Evolutionary conservation across 2,113 vertebrate genomes (phyloP), one percentile per base, ranked within the genome.

Genomic region (Hystrix cristata): DNA sequence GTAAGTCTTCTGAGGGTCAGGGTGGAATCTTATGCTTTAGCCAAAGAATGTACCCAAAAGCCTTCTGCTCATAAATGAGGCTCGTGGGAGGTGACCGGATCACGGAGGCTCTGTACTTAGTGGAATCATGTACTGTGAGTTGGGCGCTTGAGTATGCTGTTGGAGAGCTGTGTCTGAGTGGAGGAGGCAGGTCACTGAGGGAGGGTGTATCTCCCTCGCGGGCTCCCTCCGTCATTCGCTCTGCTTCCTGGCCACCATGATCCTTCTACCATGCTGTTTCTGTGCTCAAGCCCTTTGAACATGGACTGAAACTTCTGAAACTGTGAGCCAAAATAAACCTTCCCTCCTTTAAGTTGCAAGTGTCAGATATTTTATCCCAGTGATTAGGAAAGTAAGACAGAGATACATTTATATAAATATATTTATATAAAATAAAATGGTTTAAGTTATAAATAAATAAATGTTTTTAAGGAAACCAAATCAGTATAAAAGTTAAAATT

Each of bases 381-480:
- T 18, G 29, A 79, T 53, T 8, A 31, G 43, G 31, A 53, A 53
- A 53, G 48, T 55, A 34, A 79, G 76, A 79, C 76, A 79, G 11
- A 53, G 19, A 78, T 9, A 86, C 18, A 72, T 67, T 92, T 38
- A 87, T 27, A 93, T 79, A 95, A 85, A 87, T 67, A 81, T 23
- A 19, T 90, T 69, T 82, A 80, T n/a, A 62, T 2, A 84, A 94
- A 87, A 95, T 29, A 82, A 74, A 51, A 69, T 69, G 51, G 67
- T 85, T 29, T 69, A 14, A 95, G 53, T 67, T 87, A 38, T 67
- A 92, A 86, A 95, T 92, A 95, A 95, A 95, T 95, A 67, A 72
- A 88, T 84, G 71, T 57, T 86, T 27, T 62, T n/a, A 81, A 84
- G 19, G 16, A 96, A 96, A 79, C 16, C 15, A 90, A 94, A 62